Evolutionary conservation across 2,888 invertebrate species (phyloP).

Genomic region (Drosophila hawaiiensis): DNA sequence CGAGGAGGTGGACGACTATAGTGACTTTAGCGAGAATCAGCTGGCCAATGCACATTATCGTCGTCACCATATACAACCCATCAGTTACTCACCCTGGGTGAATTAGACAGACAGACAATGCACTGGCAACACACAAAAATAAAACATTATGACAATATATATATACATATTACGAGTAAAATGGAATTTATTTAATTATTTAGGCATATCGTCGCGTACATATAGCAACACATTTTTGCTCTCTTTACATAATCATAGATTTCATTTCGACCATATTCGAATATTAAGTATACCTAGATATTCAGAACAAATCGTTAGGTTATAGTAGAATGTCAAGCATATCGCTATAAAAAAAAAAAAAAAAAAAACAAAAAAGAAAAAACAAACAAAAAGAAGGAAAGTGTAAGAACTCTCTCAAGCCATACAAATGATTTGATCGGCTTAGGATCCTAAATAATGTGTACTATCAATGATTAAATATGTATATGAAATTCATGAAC

Average conservation of each 20-base stretch:
- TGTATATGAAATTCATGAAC: slow-evolving; percentile 10
- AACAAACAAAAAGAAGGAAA: background rate
- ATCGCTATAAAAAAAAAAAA: slow-evolving; percentile 46
- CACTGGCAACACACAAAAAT: slow-evolving; percentile 51
- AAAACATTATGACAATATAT: slow-evolving; percentile 73
- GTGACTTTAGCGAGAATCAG: slow-evolving; percentile 84
- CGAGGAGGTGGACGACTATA: slow-evolving; percentile 83
- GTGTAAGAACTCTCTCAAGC: slow-evolving; percentile 18
- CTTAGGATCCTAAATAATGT: slow-evolving; percentile 4
- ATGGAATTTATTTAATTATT: slow-evolving; percentile 75
- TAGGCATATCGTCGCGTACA: slow-evolving; percentile 78
- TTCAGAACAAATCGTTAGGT: slow-evolving; percentile 44
- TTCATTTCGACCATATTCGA: slow-evolving; percentile 44
- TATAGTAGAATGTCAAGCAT: slow-evolving; percentile 52
- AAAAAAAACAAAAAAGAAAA: slow-evolving; percentile 14
- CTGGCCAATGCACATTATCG: slow-evolving; percentile 72
- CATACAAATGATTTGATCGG: slow-evolving; percentile 14
- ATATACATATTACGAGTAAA: slow-evolving; percentile 29
- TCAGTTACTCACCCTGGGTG: slow-evolving; percentile 60
- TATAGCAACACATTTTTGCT: slow-evolving; percentile 60
- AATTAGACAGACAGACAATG: slow-evolving; percentile 31
- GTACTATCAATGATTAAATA: slow-evolving; percentile 22
- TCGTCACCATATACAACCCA: slow-evolving; percentile 61
- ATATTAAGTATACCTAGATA: slow-evolving; percentile 46
- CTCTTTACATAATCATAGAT: slow-evolving; percentile 61